Base-by-base conservation (phyloP, 2,113 vertebrate genomes). In the Colistium nudipinnis region DNA sequence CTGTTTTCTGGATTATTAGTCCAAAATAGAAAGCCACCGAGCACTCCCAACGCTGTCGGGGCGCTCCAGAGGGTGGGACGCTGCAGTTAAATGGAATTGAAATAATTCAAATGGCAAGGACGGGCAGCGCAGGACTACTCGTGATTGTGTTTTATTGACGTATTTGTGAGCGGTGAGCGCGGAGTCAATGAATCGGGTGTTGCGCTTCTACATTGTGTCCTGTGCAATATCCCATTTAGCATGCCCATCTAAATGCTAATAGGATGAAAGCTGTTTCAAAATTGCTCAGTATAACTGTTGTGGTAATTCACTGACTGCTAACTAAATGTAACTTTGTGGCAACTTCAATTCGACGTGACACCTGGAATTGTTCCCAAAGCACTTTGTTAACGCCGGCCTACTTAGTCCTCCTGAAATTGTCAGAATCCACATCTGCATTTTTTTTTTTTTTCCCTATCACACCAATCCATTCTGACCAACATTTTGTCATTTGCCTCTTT, bases 1-100 rank as follows among this genome's bases (percentile, higher is more conserved):
- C 91, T 95, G 95, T 95, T 94, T 93, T 94, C 72, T 92, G 92
- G 93, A 82, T 92, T 92, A 92, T 88, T 90, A 92, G 87, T 90
- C 88, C 78, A 88, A 87, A 88, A 91, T 88, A 88, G 83, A 84
- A 91, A 89, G 83, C 80, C 82, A 84, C 62, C 44, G 61, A 87
- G 75, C 80, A 86, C 87, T 85, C 68, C 17, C 39, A 76, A 77
- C 83, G 86, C 83, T 88, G 87, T 78, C 68, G 62, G 53, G 78
- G 66, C 76, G 76, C 80, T 76, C 62, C 74, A 76, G 73, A 78
- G 82, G 83, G 77, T 74, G 83, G 85, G 80, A 73, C 82, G 65
- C 79, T 78, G 82, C 82, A 89, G 87, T 90, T 90, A 89, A 90
- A 89, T 91, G 83, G 87, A 89, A 91, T 88, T 90, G 84, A 91